These are phyloP conservation scores for Leptopterna dolabrata DNA, from an alignment of 2,888 invertebrate species.

Conservation along the genomic window DNA sequence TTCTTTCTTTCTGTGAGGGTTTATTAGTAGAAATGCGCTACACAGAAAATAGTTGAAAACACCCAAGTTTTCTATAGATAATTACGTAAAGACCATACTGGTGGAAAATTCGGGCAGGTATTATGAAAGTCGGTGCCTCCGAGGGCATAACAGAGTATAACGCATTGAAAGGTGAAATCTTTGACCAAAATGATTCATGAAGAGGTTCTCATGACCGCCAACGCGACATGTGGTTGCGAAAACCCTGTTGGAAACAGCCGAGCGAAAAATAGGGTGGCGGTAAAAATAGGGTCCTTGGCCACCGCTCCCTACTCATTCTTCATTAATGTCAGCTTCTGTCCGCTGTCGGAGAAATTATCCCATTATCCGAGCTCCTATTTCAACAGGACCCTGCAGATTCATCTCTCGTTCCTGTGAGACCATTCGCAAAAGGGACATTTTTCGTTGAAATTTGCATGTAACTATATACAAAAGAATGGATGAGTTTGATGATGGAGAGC, in stretches of 20 bases:
- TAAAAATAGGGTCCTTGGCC: neutral
- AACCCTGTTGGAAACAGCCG: neutral
- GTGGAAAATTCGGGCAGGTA: too few relatives aligned
- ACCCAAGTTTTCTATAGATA: too few relatives aligned
- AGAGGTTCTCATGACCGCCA: neutral
- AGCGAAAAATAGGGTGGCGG: neutral
- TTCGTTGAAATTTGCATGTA: too few relatives aligned
- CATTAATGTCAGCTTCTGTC: constrained; percentile 32
- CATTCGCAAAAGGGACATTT: neutral
- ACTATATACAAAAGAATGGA: too few relatives aligned
- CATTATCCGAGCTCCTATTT: neutral
- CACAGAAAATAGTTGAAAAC: too few relatives aligned
- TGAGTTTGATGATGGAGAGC: too few relatives aligned
- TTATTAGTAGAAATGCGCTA: too few relatives aligned
- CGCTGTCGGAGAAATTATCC: constrained; percentile 3
- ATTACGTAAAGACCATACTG: too few relatives aligned
- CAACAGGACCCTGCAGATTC: neutral
- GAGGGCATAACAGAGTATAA: neutral
- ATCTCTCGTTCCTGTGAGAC: neutral
- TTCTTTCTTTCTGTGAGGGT: too few relatives aligned
- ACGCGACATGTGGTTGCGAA: neutral
- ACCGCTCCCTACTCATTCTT: constrained; percentile 1
- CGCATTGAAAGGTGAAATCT: neutral
- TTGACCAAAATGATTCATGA: neutral
- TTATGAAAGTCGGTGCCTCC: neutral